phyloP scores from a whole-genome alignment of 2,797 vertebrate genomes.

The Gymnopithys bicolor region DNA sequence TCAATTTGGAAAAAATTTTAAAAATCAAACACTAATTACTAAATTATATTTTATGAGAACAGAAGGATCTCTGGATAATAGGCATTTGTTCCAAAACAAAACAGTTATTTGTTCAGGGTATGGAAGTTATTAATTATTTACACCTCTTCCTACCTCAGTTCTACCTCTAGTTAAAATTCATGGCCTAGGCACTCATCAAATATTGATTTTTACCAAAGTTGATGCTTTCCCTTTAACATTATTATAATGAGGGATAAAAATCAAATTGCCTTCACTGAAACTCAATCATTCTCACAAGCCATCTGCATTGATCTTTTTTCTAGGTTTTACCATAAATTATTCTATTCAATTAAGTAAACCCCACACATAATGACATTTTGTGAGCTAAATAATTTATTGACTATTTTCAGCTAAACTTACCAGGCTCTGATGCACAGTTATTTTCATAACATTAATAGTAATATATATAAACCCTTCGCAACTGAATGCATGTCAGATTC shows the following conservation, averaged over 20 bases:
- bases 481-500: constrained; percentile 43
- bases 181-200: constrained; percentile 86
- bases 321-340: constrained; percentile 86
- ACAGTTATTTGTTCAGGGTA: constrained; percentile 71
- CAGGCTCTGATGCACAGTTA: constrained; percentile 67
- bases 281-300: constrained; percentile 78
- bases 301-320: constrained; percentile 82
- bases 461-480: constrained; percentile 29
- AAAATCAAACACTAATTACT: constrained; percentile 29
- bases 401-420: constrained; percentile 75
- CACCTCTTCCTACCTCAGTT: constrained; percentile 71
- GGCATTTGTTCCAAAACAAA: constrained; percentile 57
- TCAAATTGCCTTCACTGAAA: constrained; percentile 79
- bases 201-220: constrained; percentile 87
- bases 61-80: constrained; percentile 38
- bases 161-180: constrained; percentile 87
- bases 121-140: constrained; percentile 85
- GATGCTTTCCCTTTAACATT: constrained; percentile 81
- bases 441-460: constrained; percentile 74
- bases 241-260: constrained; percentile 87
- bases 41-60: constrained; percentile 70
- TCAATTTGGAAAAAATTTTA: not conserved
- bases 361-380: constrained; percentile 83
- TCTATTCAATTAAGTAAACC: constrained; percentile 87
- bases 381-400: constrained; percentile 87